Evolutionary conservation across 2,888 invertebrate genomes (phyloP), one percentile per base, ranked within the genome.

Genomic region (Rhingia rostrata): DNA sequence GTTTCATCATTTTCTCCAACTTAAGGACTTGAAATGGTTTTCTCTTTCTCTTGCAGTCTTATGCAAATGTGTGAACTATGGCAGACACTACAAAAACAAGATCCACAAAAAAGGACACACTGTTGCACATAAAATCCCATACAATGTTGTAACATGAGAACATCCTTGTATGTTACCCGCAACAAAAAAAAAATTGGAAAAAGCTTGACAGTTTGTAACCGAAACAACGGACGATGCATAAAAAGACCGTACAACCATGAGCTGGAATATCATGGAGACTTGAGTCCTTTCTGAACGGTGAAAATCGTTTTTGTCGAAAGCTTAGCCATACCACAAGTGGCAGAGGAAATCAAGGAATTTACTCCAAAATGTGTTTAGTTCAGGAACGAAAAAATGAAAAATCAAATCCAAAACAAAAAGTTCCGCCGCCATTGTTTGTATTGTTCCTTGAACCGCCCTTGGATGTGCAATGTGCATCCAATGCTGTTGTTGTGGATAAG

Each of bases 301-400:
- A 49, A 47, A 47, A 49, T 22, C 49, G 30, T 53, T 53, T 53
- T 53, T 35, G 53, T 58, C 22, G 32, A 41, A 49, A 22, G 30
- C 49, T 41, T 41, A 41, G 41, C 41, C 9, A 41, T 41, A 49
- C 22, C 10, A 49, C 49, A 49, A 49, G 43, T 9, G 66, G 10
- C 6, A 10, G 43, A 12, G 47, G 33, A 45, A 33, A 47, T 49
- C 35, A 22, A 37, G 22, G 14, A 49, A 63, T 67, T 67, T 45
- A 54, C 54, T 67, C 22, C 41, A 67, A 54, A 45, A 67, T 43
- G 53, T 22, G 43, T 43, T 67, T 14, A 43, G 66, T 54, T 54
- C 43, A 67, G 54, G 43, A 9, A 49, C 9, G 2, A 22, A 49
- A 49, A 30, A 49, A 9, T 22, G 22, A 22, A 4, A 22, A 4